Base-by-base conservation (phyloP, 2,797 vertebrate species). In the Sandelia bainsii region DNA sequence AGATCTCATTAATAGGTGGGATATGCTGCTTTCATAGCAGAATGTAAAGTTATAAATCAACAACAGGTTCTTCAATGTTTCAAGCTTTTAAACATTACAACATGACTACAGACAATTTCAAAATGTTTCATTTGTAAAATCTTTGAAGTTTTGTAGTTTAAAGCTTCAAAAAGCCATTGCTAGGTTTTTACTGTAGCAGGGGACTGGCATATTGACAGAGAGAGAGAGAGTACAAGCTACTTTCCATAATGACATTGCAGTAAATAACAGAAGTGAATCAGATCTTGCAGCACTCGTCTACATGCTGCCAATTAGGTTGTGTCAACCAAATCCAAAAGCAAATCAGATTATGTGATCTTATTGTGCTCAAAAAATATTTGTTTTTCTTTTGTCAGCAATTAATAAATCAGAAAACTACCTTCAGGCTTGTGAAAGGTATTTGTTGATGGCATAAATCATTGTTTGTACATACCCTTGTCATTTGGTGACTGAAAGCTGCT, bases 401-500 rank as follows among this genome's bases (percentile, higher is more conserved):
- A 79, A 81, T 82, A 74, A 80, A 74, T 76, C 37, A 53, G 56
- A 71, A 53, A 73, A 73, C 58, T 46, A 40, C 22, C 61, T 53
- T 23, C 4, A 37, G 72, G 72, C 45, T 82, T 59, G 71, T 42
- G 62, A 60, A 52, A 77, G 48, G 61, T 70, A 57, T 77, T 77
- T 80, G 79, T 69, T 60, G 61, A 72, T 46, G 70, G 48, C 75
- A 61, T 61, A 87, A 89, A 92, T 92, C 81, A 61, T 54, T 90
- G 83, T 92, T 92, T 91, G 84, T 71, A 59, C 81, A 85, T 72
- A 81, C 60, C 80, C 72, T 81, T 79, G 77, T 81, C 80, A 69
- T 62, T 72, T 19, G 63, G 72, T 22, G 64, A 51, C 62, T 75
- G 69, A 78, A 81, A 91, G 86, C 88, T 70, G 79, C 85, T 86